phyloP scores from a whole-genome alignment of 2,113 vertebrate species.

The Pterocles gutturalis region DNA sequence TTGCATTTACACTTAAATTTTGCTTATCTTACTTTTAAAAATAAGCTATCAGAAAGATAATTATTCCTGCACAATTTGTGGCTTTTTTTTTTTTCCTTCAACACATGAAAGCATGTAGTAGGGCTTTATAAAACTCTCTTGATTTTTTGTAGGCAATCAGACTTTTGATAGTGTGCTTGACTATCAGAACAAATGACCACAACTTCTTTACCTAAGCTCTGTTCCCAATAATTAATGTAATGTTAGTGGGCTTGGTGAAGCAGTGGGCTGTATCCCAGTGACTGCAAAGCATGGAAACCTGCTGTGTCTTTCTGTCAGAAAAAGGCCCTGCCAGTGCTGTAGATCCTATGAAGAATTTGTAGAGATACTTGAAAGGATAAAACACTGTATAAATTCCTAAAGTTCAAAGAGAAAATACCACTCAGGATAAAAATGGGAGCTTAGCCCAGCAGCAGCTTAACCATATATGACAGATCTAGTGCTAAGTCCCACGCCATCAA shows the following conservation, averaged over 20 bases:
- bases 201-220: slow-evolving; percentile 33
- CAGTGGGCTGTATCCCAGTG: slow-evolving; percentile 30
- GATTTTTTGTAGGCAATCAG: slow-evolving; percentile 44
- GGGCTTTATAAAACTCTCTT: neutral
- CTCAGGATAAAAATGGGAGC: slow-evolving; percentile 55
- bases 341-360: slow-evolving; percentile 63
- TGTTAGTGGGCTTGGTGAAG: slow-evolving; percentile 47
- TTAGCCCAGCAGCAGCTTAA: slow-evolving; percentile 55
- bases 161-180: slow-evolving; percentile 29
- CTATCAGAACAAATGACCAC: slow-evolving; percentile 15
- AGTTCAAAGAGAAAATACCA: slow-evolving; percentile 72
- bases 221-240: slow-evolving; percentile 62
- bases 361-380: slow-evolving; percentile 62
- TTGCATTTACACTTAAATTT: slow-evolving; percentile 27
- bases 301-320: slow-evolving; percentile 27
- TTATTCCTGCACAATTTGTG: neutral
- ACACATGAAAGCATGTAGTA: neutral
- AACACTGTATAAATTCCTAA: slow-evolving; percentile 63
- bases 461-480: slow-evolving; percentile 58
- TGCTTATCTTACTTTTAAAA: slow-evolving; percentile 18
- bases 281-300: slow-evolving; percentile 47
- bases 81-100: neutral
- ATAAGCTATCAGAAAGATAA: neutral
- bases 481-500: slow-evolving; percentile 47
- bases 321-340: slow-evolving; percentile 31